A percentile compares a stretch with the other conserved stretches of the same genome.
These are phyloP conservation scores for Vicugna pacos DNA, from an alignment of 2,113 vertebrate genomes.

Conservation along the genomic window DNA sequence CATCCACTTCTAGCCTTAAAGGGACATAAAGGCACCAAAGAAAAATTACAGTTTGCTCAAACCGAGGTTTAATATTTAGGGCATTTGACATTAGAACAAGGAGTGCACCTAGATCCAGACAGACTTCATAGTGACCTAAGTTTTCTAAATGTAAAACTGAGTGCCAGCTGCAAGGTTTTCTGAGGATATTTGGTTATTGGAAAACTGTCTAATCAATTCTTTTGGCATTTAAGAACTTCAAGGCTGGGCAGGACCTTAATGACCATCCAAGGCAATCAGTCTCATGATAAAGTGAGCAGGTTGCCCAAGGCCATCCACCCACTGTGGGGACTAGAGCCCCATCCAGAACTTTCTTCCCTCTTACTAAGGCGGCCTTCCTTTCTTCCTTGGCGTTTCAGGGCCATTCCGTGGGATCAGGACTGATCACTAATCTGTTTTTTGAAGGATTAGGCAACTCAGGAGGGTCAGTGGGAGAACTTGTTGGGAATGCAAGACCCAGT, in stretches of 20 bases:
- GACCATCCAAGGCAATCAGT: too few relatives aligned
- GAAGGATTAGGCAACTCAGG: background rate
- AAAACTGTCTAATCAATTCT: background rate
- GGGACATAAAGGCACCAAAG: background rate
- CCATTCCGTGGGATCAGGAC: background rate
- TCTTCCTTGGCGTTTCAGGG: background rate
- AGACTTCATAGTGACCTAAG: background rate
- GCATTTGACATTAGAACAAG: background rate
- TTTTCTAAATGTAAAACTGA: background rate
- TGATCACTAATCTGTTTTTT: background rate
- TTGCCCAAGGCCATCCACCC: background rate
- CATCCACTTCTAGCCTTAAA: background rate
- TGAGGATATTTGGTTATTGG: background rate
- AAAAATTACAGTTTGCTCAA: background rate
- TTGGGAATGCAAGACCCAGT: background rate
- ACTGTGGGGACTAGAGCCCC: background rate
- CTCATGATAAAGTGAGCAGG: background rate
- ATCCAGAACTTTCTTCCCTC: background rate
- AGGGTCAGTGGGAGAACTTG: background rate
- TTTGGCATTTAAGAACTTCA: background rate
- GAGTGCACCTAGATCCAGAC: background rate
- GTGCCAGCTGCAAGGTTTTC: background rate
- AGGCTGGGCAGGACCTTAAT: background rate
- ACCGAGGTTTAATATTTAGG: background rate
- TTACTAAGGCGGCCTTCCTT: background rate